Conservation (phyloP, 2,113 vertebrate genomes). For the Paradoxurus hermaphroditus region DNA sequence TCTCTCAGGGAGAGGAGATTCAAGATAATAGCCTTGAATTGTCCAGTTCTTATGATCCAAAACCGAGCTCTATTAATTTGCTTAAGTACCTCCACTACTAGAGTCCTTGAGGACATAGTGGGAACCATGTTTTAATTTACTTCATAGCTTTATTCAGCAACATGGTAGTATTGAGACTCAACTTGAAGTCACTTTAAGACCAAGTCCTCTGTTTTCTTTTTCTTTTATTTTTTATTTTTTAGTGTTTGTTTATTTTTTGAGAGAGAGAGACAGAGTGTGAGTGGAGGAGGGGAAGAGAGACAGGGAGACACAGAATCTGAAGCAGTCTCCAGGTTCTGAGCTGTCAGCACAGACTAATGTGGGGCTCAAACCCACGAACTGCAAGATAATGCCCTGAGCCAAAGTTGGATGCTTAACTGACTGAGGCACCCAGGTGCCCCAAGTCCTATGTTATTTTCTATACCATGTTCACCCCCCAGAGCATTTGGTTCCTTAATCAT, state of each 20-base stretch:
- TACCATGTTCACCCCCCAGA: neutral
- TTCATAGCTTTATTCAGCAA: neutral
- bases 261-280: no score
- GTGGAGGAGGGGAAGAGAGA: no score
- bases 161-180: neutral
- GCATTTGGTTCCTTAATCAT: neutral
- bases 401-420: no score
- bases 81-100: neutral
- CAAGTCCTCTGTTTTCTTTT: neutral
- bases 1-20: neutral
- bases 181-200: neutral
- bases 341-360: no score
- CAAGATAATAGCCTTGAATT: neutral
- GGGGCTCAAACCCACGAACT: no score
- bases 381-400: no score
- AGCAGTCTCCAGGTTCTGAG: no score
- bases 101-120: neutral
- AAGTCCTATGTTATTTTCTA: neutral
- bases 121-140: neutral
- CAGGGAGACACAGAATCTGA: no score
- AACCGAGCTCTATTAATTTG: neutral
- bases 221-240: no score
- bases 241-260: no score
- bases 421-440: no score
- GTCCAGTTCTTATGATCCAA: neutral